Evolutionary conservation across 2,888 invertebrate genomes (phyloP), one percentile per base, ranked within the genome.

Genomic region (Silvanus unidentatus): DNA sequence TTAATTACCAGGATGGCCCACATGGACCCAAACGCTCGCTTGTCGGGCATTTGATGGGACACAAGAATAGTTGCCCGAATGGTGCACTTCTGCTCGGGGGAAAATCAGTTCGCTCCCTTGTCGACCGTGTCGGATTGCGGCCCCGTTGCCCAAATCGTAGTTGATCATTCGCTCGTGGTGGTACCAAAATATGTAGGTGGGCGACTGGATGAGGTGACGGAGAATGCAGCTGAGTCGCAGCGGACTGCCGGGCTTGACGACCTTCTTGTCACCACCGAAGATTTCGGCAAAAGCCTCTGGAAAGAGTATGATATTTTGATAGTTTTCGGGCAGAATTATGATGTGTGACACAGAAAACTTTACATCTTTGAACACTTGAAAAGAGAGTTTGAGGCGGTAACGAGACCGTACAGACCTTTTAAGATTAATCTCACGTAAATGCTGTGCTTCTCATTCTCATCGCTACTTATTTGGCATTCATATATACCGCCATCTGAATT

Each of bases 91-190:
- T 11, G 74, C 75, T 53, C 69, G 71, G 47, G 71, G 71, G 48
- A 76, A 72, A 42, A 74, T 69, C 55, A 77, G 64, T 53, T 74
- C 75, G 52, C 75, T 76, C 40, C 72, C 72, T 50, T 72, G 69
- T 29, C 72, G 66, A 32, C 74, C 70, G 45, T 73, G 71, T 40
- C 73, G 66, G 34, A 76, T 74, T 71, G 78, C 70, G 69, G 77
- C 58, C 73, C 80, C 63, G 71, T 78, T 39, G 74, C 77, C 85
- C 39, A 81, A 67, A 68, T 90, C 88, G 64, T 88, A 90, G 72
- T 90, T 90, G 64, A 90, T 88, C 87, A 90, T 88, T 56, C 85
- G 76, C 61, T 83, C 84, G 64, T 85, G 84, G 66, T 88, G 88
- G 72, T 88, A 90, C 89, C 89, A 86, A 72, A 86, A 86, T 36